These are phyloP conservation scores for Microplitis manilae DNA, from an alignment of 2,888 invertebrate genomes.

Conservation along the genomic window DNA sequence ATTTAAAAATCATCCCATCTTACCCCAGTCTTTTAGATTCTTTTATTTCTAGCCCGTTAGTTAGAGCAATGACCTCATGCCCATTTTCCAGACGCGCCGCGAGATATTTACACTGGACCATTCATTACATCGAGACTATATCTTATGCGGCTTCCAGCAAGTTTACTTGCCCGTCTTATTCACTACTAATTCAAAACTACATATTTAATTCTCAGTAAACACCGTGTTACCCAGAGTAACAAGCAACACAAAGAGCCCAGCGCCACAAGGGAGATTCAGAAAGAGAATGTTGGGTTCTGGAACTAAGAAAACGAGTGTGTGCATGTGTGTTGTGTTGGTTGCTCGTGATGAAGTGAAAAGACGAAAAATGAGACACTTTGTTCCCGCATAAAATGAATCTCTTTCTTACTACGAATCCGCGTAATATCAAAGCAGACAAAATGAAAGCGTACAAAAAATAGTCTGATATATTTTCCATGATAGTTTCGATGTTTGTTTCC, in stretches of 20 bases:
- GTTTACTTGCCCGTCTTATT: constrained; percentile 49
- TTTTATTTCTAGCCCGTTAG: background rate
- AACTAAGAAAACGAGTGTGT: constrained; percentile 2
- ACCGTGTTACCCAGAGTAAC: constrained; percentile 52
- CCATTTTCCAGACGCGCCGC: constrained; percentile 16
- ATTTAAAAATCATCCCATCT: too few species aligned
- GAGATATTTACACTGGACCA: constrained; percentile 13
- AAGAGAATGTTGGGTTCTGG: constrained; percentile 32
- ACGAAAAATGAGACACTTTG: background rate
- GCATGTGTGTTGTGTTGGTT: background rate
- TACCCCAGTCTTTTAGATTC: too few species aligned
- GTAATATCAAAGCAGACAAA: background rate
- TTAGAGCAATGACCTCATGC: constrained; percentile 29
- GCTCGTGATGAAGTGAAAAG: background rate
- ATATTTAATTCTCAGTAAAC: constrained; percentile 69
- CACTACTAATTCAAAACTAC: constrained; percentile 68
- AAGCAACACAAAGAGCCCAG: constrained; percentile 48
- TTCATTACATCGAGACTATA: constrained; percentile 9
- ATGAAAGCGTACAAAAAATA: background rate
- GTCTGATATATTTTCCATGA: background rate
- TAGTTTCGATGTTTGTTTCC: background rate
- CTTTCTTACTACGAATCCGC: background rate
- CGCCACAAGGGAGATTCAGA: constrained; percentile 25
- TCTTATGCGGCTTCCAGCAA: constrained; percentile 44
- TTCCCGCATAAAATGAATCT: background rate